A percentile compares a stretch with the other conserved stretches of the same genome.
Conservation (phyloP, 2,888 invertebrate genomes). For the Drosophila mimetica region DNA sequence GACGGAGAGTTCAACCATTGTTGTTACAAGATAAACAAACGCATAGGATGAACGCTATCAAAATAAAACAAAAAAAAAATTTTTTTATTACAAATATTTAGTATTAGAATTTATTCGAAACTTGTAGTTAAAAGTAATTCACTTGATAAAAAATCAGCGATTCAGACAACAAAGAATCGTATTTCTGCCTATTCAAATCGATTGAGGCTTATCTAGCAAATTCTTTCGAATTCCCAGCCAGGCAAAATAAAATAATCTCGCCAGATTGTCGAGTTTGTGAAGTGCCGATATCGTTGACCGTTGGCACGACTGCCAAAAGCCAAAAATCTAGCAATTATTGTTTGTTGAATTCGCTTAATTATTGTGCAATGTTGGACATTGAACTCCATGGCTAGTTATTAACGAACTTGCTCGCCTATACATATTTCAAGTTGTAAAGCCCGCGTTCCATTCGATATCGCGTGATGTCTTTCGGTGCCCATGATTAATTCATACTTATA, state of each 20-base stretch:
- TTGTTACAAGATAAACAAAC: background rate
- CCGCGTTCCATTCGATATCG: conserved; percentile 49
- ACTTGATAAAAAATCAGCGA: background rate
- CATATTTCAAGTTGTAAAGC: conserved; percentile 28
- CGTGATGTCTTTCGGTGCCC: conserved; percentile 60
- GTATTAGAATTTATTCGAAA: background rate
- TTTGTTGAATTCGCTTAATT: conserved; percentile 15
- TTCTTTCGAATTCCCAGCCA: conserved; percentile 16
- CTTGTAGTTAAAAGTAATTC: background rate
- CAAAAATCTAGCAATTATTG: conserved; percentile 24
- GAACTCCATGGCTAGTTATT: conserved; percentile 48
- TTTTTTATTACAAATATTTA: background rate
- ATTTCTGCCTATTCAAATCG: conserved; percentile 7
- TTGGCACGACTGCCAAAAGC: conserved; percentile 10
- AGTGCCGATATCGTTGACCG: conserved; percentile 11
- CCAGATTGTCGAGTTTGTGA: conserved; percentile 8
- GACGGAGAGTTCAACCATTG: background rate
- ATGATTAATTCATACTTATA: conserved; percentile 43
- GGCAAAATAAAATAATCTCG: conserved; percentile 18
- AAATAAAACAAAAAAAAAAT: background rate
- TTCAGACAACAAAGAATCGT: background rate
- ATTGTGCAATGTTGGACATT: conserved; percentile 60
- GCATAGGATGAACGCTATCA: background rate
- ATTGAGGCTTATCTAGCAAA: conserved; percentile 6
- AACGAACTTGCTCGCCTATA: conserved; percentile 17